Percentiles rank a stretch among this genome's conserved stretches.
Evolutionary conservation across 2,797 vertebrate species (phyloP).

Genomic region (Pelochelys cantorii): DNA sequence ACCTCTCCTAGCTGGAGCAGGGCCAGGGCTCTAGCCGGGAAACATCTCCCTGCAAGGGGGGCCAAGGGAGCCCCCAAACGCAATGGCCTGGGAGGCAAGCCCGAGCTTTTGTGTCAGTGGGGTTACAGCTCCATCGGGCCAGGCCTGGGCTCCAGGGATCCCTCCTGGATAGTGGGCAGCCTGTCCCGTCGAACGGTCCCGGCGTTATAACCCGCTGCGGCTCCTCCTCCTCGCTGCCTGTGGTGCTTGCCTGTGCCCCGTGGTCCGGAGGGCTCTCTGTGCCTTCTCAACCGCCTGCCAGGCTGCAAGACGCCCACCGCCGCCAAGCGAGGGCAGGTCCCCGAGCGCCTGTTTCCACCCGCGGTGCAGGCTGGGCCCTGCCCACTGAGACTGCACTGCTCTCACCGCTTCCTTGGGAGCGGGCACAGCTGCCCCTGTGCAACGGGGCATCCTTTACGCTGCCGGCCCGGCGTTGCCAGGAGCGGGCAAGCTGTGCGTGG

Average conservation of each 20-base stretch:
- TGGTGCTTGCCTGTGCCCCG: not conserved
- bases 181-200: not conserved
- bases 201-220: not conserved
- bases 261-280: not conserved
- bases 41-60: not conserved
- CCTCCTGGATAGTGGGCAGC: not conserved
- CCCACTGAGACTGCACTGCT: not conserved
- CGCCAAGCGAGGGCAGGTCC: fast-evolving
- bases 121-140: not conserved
- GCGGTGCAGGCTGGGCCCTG: not conserved
- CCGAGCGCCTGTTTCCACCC: too few relatives aligned
- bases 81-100: fast-evolving
- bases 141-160: not conserved
- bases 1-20: too few relatives aligned
- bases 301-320: fast-evolving
- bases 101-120: not conserved
- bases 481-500: not conserved
- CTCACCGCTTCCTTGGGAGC: not conserved
- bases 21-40: not conserved
- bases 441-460: not conserved
- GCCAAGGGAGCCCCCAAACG: not conserved
- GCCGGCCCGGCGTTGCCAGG: not conserved
- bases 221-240: not conserved
- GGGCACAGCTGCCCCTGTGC: not conserved
- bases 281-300: too few relatives aligned